phyloP scores from a whole-genome alignment of 2,888 invertebrate genomes.

The Vesta saturnalis region DNA sequence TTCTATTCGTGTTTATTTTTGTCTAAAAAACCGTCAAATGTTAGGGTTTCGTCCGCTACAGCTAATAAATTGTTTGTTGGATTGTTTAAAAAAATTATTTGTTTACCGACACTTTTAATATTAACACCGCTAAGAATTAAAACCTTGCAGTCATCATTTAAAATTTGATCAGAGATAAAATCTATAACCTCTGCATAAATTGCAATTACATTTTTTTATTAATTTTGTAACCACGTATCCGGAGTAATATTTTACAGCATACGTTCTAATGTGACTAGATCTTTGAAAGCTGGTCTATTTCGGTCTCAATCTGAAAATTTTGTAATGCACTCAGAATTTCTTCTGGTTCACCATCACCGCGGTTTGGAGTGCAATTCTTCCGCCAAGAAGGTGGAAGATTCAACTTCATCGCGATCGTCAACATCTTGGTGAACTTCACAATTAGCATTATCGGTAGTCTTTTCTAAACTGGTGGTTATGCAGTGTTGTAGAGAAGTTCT shows the following conservation, averaged over 20 bases:
- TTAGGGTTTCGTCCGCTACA: neutral
- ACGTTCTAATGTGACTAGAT: neutral
- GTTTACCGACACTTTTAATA: neutral
- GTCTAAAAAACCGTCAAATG: no score
- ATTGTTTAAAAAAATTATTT: neutral
- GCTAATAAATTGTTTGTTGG: neutral
- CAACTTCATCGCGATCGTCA: neutral
- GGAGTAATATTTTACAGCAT: neutral
- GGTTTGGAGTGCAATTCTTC: neutral
- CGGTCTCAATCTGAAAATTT: neutral
- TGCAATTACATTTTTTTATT: neutral
- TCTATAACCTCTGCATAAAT: neutral
- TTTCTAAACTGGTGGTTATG: neutral
- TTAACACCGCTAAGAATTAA: neutral
- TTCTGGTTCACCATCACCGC: neutral
- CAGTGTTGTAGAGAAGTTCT: neutral
- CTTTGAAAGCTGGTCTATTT: neutral
- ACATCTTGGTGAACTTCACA: neutral
- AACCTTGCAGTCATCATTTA: neutral
- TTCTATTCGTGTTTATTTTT: no score
- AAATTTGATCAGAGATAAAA: no score
- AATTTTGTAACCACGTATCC: neutral
- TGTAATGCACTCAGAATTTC: neutral
- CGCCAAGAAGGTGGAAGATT: neutral
- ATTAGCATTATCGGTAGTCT: neutral